Conservation (phyloP, 2,888 invertebrate genomes). For the Maniola hyperantus region DNA sequence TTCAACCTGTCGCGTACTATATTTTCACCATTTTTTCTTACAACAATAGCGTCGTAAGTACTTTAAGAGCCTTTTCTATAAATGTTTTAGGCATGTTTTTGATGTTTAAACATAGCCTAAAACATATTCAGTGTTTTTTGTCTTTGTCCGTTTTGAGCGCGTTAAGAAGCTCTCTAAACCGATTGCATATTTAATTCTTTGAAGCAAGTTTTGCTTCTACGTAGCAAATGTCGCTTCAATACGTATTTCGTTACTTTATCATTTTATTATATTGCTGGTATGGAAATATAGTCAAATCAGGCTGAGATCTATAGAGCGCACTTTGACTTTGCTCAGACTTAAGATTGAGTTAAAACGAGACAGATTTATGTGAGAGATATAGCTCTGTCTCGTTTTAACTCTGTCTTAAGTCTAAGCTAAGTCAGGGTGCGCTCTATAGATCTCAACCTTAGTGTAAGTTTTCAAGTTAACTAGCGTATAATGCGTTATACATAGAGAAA, state of each 20-base stretch:
- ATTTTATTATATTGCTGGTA: conserved; percentile 26
- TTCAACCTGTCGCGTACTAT: too few species aligned
- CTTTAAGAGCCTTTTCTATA: background rate
- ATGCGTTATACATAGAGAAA: too few species aligned
- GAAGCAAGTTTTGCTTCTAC: conserved; percentile 52
- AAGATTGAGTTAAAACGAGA: too few species aligned
- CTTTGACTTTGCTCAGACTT: background rate
- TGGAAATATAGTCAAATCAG: background rate
- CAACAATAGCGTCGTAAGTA: background rate
- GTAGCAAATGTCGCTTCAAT: conserved; percentile 54
- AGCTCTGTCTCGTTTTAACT: too few species aligned
- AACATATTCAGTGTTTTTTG: conserved; percentile 28
- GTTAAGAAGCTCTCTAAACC: conserved; percentile 43
- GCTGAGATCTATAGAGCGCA: background rate
- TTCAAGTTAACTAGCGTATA: too few species aligned
- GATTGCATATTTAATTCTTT: conserved; percentile 29
- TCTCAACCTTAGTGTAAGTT: too few species aligned
- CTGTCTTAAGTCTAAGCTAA: too few species aligned
- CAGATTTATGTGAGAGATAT: too few species aligned
- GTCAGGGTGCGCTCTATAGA: too few species aligned
- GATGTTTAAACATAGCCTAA: conserved; percentile 18
- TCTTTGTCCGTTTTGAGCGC: conserved; percentile 49
- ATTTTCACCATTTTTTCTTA: background rate
- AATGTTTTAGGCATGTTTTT: background rate
- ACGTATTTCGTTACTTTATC: background rate